Base-by-base conservation (phyloP, 1,140 invertebrate genomes). In the Colletes latitarsis region DNA sequence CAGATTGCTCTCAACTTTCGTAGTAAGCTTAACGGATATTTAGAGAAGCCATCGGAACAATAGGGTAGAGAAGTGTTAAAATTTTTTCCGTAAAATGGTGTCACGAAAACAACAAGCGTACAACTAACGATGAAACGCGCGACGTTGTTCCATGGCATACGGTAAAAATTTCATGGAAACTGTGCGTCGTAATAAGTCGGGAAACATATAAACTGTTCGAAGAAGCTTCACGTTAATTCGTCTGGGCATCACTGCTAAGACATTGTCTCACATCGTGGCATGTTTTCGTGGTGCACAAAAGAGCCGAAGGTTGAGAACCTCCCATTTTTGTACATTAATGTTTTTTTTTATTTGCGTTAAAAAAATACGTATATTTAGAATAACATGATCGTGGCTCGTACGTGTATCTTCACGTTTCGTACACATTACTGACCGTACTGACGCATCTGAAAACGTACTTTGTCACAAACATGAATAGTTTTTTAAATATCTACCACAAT, bases 281-380 rank as follows among this genome's bases (percentile, higher is more conserved):
- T 66, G 70, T 64, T 64, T 66, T 46, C 66, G 57, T 77, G 57
- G 74, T 66, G 63, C 49, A 62, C 58, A 15, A 77, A 62, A 53
- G 83, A 71, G 67, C 77, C 83, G 52, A 63, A 86, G 74, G 84
- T 86, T 83, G 85, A 87, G 85, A 88, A 88, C 83, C 77, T 84
- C 66, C 63, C 70, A 73, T 72, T 83, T 87, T 88, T 86, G 60
- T 79, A 77, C 71, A 60, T 84, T 88, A 80, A 84, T 30, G 30
- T 88, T 52, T 63, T 64, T 77, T 79, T 70, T 71, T 52, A 21
- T 77, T 62, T 58, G 4, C 12, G 46, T 63, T 49, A 15, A 58
- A 71, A 57, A 66, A 77, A 53, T 8, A 46, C 6, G 43, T 46
- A 21, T 63, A 71, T 21, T 64, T 53, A 30, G 19, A 64, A 60